Evolutionary conservation across 2,888 invertebrate genomes (phyloP).

Genomic region (Rotaria socialis): DNA sequence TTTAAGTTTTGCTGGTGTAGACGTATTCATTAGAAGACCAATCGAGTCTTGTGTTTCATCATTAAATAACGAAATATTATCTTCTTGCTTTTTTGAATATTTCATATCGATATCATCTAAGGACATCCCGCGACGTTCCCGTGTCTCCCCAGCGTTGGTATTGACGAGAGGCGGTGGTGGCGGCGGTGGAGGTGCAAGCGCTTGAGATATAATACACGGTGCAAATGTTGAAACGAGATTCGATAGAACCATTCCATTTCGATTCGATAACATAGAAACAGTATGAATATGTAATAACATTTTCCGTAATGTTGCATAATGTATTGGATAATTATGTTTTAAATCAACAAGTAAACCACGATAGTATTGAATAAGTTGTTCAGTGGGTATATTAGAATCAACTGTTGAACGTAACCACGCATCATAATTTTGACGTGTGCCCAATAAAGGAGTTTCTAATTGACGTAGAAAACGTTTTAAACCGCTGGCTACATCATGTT

Average conservation of each 20-base stretch:
- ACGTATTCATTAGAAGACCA: neutral
- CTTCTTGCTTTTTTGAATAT: neutral
- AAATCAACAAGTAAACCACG: constrained; percentile 18
- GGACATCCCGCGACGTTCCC: neutral
- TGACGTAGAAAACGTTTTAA: constrained; percentile 10
- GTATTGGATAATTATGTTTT: neutral
- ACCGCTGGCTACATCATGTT: constrained; percentile 9
- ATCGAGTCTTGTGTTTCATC: neutral
- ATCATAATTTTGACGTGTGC: neutral
- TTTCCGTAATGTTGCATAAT: constrained; percentile 14
- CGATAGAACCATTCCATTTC: neutral
- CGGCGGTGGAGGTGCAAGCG: neutral
- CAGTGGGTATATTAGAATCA: neutral
- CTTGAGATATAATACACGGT: constrained; percentile 5
- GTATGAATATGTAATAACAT: constrained; percentile 2
- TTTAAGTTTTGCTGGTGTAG: neutral
- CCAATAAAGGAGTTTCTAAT: neutral
- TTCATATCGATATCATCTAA: neutral
- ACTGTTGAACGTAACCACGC: constrained; percentile 10
- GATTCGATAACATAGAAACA: neutral
- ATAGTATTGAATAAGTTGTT: constrained; percentile 9
- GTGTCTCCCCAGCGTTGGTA: neutral
- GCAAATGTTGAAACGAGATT: neutral
- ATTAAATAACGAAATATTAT: neutral
- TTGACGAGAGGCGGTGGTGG: neutral